Conservation (phyloP, 2,888 invertebrate genomes). For the Anoncus sp. region DNA sequence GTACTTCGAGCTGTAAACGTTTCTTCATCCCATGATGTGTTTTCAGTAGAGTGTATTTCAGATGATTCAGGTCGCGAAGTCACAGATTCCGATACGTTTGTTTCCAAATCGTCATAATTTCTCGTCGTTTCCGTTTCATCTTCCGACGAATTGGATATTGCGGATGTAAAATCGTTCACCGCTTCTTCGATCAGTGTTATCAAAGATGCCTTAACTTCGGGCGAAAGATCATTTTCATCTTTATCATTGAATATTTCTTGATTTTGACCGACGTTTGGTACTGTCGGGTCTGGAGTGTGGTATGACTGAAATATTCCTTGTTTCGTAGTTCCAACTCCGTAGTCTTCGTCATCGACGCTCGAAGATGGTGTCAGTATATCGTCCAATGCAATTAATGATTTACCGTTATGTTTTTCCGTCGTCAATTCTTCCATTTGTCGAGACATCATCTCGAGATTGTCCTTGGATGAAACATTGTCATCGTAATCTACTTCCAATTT, state of each 20-base stretch:
- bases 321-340: no score
- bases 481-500: not conserved
- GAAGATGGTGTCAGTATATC: no score
- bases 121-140: constrained; percentile 25
- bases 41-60: not conserved
- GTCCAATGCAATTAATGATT: no score
- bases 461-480: not conserved
- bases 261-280: no score
- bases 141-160: constrained; percentile 30
- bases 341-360: no score
- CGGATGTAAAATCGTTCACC: constrained; percentile 72
- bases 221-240: constrained; percentile 17
- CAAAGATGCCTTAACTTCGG: constrained; percentile 59
- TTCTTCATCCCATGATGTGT: not conserved
- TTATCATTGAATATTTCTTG: not conserved
- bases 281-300: no score
- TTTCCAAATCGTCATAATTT: no score
- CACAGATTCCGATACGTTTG: no score
- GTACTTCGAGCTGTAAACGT: not conserved
- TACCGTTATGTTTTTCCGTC: no score
- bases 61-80: constrained; percentile 25
- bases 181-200: constrained; percentile 69
- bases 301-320: no score
- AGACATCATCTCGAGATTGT: not conserved
- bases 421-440: not conserved